phyloP scores from a whole-genome alignment of 2,797 vertebrate genomes.

The Paramormyrops hopkinsi region DNA sequence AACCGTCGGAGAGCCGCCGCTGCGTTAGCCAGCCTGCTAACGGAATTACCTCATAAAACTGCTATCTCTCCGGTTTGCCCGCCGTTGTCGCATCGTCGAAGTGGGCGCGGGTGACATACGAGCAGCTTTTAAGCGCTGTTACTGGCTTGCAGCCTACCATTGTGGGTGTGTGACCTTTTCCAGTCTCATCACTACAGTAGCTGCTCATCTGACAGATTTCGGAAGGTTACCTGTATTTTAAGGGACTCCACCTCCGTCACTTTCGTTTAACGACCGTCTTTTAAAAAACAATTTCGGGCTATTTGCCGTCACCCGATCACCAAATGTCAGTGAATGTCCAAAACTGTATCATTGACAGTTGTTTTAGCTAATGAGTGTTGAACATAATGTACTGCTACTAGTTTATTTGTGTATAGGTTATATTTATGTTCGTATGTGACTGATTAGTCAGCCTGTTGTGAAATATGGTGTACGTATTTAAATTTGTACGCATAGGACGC shows the following conservation, averaged over 20 bases:
- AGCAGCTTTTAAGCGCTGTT: neutral
- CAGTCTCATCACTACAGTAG: neutral
- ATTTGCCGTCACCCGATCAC: neutral
- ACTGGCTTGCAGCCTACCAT: neutral
- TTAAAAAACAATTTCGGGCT: neutral
- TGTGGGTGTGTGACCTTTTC: slow-evolving; percentile 18
- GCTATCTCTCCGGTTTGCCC: neutral
- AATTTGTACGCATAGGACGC: neutral
- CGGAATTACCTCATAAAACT: neutral
- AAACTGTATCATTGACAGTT: neutral
- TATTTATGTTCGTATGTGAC: neutral
- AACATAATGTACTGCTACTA: neutral
- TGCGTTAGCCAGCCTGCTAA: neutral
- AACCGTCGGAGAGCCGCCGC: neutral
- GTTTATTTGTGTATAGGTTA: neutral
- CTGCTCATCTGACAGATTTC: neutral
- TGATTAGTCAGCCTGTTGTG: neutral
- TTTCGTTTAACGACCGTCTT: neutral
- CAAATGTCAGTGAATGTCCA: neutral
- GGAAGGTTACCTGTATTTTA: neutral
- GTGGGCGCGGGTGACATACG: neutral
- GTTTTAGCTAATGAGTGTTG: neutral
- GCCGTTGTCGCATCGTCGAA: neutral
- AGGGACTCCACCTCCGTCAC: neutral
- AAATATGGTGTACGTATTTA: neutral